Conservation (phyloP, 2,797 vertebrate species). For the Enteromius treurensis region DNA sequence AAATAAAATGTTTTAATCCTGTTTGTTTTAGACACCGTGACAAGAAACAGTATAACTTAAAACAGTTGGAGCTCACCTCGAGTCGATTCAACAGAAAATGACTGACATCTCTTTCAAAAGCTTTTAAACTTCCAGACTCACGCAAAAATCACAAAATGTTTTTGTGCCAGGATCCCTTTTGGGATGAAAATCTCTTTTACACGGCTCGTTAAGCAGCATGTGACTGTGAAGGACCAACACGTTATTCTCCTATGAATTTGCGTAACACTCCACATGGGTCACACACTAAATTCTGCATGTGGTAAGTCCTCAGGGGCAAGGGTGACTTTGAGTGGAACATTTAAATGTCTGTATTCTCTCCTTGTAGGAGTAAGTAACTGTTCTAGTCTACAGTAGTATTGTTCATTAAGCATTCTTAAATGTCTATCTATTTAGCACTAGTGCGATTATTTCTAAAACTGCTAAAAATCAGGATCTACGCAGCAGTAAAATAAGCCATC, state of each 20-base stretch:
- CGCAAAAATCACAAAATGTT: not conserved
- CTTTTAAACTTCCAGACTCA: not conserved
- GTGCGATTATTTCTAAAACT: not conserved
- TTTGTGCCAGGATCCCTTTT: slow-evolving; percentile 8
- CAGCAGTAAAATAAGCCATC: not conserved
- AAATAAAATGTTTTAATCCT: not conserved
- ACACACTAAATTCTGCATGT: not conserved
- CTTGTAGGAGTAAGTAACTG: not conserved
- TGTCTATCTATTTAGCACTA: not conserved
- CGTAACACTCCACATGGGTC: slow-evolving; percentile 9
- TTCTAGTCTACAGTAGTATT: no score
- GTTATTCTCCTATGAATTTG: slow-evolving; percentile 21
- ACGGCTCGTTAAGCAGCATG: slow-evolving; percentile 4
- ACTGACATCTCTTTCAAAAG: not conserved
- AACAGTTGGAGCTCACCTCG: not conserved
- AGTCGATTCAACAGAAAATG: not conserved
- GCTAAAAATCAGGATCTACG: not conserved
- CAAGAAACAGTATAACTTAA: not conserved
- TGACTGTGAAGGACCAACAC: slow-evolving; percentile 20
- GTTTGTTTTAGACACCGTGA: not conserved
- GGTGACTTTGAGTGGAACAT: not conserved
- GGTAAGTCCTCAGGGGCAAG: not conserved
- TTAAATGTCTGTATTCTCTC: not conserved
- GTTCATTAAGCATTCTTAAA: not conserved
- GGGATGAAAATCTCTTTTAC: slow-evolving; percentile 15